Evolutionary conservation across 1,140 invertebrate genomes (phyloP).

Genomic region (Papilio machaon): DNA sequence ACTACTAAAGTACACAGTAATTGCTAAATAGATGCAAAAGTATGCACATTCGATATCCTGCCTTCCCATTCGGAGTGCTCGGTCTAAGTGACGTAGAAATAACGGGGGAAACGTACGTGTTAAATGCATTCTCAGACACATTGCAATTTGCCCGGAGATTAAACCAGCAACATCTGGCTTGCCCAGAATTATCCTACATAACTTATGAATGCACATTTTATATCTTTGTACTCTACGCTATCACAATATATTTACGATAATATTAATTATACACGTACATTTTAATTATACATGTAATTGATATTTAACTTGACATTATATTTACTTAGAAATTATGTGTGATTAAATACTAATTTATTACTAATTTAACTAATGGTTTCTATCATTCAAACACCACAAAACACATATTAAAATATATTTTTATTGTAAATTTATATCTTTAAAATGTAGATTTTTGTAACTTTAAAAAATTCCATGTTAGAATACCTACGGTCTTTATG

Average conservation of each 20-base stretch:
- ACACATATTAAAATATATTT: no score
- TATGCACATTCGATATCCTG: constrained; percentile 30
- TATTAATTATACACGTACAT: neutral
- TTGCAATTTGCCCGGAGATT: constrained; percentile 39
- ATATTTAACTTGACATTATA: neutral
- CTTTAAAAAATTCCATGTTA: neutral
- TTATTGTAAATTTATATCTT: neutral
- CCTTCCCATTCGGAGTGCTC: constrained; percentile 15
- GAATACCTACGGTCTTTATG: neutral
- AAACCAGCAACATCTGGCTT: constrained; percentile 37
- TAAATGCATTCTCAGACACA: constrained; percentile 40
- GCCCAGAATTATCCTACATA: constrained; percentile 31
- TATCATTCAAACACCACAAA: no score
- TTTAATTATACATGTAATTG: neutral
- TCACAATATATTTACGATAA: neutral
- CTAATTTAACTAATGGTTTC: no score
- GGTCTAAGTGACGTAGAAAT: constrained; percentile 35
- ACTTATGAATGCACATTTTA: constrained; percentile 29
- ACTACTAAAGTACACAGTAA: constrained; percentile 12
- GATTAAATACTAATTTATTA: neutral
- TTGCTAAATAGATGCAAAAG: constrained; percentile 28
- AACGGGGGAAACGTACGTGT: constrained; percentile 38
- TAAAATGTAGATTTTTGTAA: neutral
- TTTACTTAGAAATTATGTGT: neutral
- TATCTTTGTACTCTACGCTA: neutral